These are phyloP conservation scores for Microplitis demolitor DNA, from an alignment of 1,140 invertebrate genomes.

Conservation along the genomic window DNA sequence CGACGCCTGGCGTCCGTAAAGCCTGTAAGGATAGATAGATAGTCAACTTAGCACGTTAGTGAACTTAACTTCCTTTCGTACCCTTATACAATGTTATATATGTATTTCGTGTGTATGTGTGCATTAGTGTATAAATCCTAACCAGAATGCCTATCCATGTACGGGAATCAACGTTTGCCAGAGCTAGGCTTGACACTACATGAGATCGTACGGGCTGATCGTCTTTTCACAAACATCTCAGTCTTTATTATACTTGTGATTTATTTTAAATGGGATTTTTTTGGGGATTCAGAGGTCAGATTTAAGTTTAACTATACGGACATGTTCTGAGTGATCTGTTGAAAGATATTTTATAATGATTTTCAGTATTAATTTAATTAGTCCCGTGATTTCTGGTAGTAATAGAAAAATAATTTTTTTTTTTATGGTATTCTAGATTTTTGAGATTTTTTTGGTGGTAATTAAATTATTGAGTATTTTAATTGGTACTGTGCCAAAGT, in stretches of 20 bases:
- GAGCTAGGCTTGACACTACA: background rate
- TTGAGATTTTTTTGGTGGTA: too few species aligned
- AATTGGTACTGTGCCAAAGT: too few species aligned
- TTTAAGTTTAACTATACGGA: background rate
- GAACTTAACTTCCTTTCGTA: constrained; percentile 34
- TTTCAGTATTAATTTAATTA: too few species aligned
- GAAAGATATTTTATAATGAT: too few species aligned
- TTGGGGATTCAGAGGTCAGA: background rate
- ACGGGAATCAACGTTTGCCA: constrained; percentile 10
- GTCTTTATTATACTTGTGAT: too few species aligned
- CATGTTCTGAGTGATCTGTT: too few species aligned
- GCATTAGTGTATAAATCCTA: constrained; percentile 20
- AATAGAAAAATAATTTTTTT: too few species aligned
- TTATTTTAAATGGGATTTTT: background rate
- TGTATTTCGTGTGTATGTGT: too few species aligned
- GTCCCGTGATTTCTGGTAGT: too few species aligned
- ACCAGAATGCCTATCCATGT: constrained; percentile 30
- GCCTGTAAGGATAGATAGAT: constrained; percentile 18
- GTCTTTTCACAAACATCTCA: background rate
- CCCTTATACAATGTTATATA: background rate
- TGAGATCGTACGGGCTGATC: constrained; percentile 13
- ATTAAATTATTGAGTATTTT: too few species aligned
- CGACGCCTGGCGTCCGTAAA: constrained; percentile 2
- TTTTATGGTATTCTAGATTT: too few species aligned
- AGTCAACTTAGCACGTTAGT: constrained; percentile 26